phyloP scores from a whole-genome alignment of 2,113 vertebrate genomes.

The Acanthisitta chloris region DNA sequence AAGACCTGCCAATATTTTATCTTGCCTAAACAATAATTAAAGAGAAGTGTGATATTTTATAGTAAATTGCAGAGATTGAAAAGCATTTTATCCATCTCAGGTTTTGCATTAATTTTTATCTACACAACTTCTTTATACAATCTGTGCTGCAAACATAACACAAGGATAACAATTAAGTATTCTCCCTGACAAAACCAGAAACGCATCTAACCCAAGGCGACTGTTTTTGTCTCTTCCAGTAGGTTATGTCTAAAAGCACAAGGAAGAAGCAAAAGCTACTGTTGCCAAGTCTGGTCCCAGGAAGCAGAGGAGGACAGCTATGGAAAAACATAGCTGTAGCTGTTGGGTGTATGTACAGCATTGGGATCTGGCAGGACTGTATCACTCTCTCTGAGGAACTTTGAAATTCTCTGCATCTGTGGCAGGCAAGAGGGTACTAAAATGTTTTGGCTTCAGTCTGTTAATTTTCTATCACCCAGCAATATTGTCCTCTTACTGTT shows the following conservation, averaged over 20 bases:
- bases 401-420: background rate
- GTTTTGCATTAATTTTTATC: background rate
- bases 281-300: background rate
- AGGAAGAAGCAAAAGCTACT: background rate
- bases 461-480: background rate
- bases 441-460: background rate
- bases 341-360: accelerated
- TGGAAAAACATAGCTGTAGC: background rate
- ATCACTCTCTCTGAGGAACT: background rate
- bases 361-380: background rate
- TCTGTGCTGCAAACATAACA: background rate
- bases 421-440: background rate
- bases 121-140: background rate
- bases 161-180: background rate
- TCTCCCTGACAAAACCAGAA: background rate
- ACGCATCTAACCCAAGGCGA: background rate
- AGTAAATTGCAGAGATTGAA: background rate
- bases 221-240: background rate
- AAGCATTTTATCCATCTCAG: background rate
- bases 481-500: background rate
- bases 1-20: background rate
- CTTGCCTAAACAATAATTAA: background rate
- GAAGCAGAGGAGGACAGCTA: background rate
- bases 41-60: background rate
- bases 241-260: background rate